Evolutionary conservation across 2,113 vertebrate genomes (phyloP), one percentile per base, ranked within the genome.

Genomic region (Rhinopithecus roxellana): DNA sequence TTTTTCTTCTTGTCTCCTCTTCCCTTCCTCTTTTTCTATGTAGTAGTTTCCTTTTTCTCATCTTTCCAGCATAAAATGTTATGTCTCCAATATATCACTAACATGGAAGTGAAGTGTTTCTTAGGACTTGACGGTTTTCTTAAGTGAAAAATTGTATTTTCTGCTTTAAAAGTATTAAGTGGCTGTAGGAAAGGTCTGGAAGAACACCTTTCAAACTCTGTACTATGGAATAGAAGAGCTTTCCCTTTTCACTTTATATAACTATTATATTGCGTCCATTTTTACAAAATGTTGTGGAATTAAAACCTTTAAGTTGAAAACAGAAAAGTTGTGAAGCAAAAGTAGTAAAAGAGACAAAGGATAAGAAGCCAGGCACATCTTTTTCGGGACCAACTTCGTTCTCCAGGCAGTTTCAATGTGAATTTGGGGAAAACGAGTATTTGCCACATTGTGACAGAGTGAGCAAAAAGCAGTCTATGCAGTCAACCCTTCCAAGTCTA

Each of bases 161-260:
- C 75, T 85, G 30, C 89, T 95, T 93, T 93, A 87, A 81, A 80
- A 96, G 35, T 25, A 83, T 90, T 5, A 67, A 67, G 30, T 91
- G 22, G 27, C 52, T 43, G 74, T 1, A 67, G 17, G 12, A 93
- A 77, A 83, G n/a, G 23, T 38, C 67, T 64, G 18, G 57, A 97
- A 95, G 45, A 82, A 94, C 25, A 35, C 40, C 23, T 79, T 75
- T 35, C 67, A 69, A 55, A 64, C 18, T 30, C 13, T 61, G 2
- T n/a, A 52, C 90, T 55, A 6, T 11, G 84, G 25, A 69, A 78
- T 14, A 74, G 50, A 64, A 80, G 43, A 9, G 1, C 13, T 0
- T 72, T 43, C 80, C 48, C 20, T 74, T 48, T 95, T 43, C 27
- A 61, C 22, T 72, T 57, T 81, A 43, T 4, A 0, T 57, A 81